A percentile compares a stretch with the other conserved stretches of the same genome.
These are phyloP conservation scores for Echinarachnius parma DNA, from an alignment of 53 echinoderm and acorn worm species.

Conservation along the genomic window DNA sequence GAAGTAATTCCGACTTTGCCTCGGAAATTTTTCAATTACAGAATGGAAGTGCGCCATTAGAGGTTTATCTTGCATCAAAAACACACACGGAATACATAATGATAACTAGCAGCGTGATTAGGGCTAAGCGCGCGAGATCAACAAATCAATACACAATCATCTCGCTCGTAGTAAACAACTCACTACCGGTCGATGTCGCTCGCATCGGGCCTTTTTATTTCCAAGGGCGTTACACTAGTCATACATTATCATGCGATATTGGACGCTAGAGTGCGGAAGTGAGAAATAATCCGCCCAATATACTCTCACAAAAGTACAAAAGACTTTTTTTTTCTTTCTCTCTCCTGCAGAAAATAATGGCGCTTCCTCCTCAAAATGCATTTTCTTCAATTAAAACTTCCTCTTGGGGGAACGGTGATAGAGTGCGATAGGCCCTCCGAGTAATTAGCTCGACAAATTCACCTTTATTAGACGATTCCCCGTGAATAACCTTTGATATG, in stretches of 20 bases:
- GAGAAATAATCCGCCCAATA: conserved; percentile 13
- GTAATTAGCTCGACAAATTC: conserved; percentile 8
- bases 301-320: background rate
- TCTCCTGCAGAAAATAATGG: conserved; percentile 1
- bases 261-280: conserved; percentile 28
- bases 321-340: background rate
- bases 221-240: conserved; percentile 25
- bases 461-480: conserved; percentile 15
- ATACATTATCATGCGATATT: background rate
- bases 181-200: conserved; percentile 34
- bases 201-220: conserved; percentile 18
- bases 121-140: conserved; percentile 1
- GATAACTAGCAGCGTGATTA: conserved; percentile 23
- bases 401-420: conserved; percentile 12
- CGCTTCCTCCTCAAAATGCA: conserved; percentile 26
- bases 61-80: background rate
- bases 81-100: no score
- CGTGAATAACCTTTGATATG: conserved; percentile 26
- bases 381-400: conserved; percentile 33
- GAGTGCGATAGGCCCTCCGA: conserved; percentile 10
- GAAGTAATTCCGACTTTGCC: no score
- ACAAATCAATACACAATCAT: conserved; percentile 31
- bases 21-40: background rate
- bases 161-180: conserved; percentile 30
- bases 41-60: background rate